Conservation (phyloP, 2,797 vertebrate genomes). For the Naso thynnoides region DNA sequence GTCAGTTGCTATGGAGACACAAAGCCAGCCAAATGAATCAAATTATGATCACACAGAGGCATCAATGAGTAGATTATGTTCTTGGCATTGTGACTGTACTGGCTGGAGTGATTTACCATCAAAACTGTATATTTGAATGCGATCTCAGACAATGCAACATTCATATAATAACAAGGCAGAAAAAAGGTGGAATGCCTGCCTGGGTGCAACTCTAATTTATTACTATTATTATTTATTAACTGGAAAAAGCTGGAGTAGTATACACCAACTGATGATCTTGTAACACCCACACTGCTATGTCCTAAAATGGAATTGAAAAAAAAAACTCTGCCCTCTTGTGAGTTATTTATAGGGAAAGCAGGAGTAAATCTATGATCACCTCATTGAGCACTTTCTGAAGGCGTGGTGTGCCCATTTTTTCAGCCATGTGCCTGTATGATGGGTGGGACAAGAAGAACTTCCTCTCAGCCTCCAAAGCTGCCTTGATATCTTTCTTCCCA, state of each 20-base stretch:
- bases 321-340: conserved; percentile 42
- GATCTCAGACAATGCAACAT: conserved; percentile 1
- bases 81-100: neutral
- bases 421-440: conserved; percentile 89
- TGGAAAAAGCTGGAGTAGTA: conserved; percentile 33
- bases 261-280: conserved; percentile 39
- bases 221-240: too few relatives aligned
- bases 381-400: conserved; percentile 91
- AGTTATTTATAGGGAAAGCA: conserved; percentile 63
- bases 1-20: conserved; percentile 90
- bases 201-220: conserved; percentile 36
- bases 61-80: conserved; percentile 7
- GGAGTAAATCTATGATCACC: conserved; percentile 78
- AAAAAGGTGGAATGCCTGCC: conserved; percentile 12
- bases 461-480: conserved; percentile 89
- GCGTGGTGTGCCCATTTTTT: conserved; percentile 90
- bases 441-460: conserved; percentile 91
- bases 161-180: conserved; percentile 1
- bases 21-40: conserved; percentile 23
- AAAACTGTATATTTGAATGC: conserved; percentile 1
- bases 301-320: conserved; percentile 19
- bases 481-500: conserved; percentile 91
- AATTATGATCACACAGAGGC: conserved; percentile 5
- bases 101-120: neutral
- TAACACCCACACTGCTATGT: conserved; percentile 40